A percentile compares a stretch with the other conserved stretches of the same genome.
Conservation (phyloP, 2,113 vertebrate genomes). For the Clarias batrachus region DNA sequence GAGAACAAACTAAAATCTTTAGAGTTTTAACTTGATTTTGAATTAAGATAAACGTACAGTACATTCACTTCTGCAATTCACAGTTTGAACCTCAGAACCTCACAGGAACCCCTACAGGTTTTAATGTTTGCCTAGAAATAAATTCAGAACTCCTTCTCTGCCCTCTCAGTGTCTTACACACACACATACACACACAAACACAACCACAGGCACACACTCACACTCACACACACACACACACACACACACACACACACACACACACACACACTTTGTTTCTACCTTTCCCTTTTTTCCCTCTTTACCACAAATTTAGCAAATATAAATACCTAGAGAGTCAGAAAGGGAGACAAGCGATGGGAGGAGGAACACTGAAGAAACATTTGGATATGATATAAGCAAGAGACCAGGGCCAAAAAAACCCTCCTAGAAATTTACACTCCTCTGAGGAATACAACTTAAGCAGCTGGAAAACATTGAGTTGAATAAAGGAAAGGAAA, state of each 20-base stretch:
- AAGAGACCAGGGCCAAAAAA: conserved; percentile 44
- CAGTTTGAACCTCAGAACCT: neutral
- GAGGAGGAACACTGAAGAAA: conserved; percentile 32
- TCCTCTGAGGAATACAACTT: conserved; percentile 43
- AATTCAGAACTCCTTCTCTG: conserved; percentile 26
- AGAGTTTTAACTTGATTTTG: conserved; percentile 20
- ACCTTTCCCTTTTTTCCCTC: neutral
- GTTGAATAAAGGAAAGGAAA: conserved; percentile 17
- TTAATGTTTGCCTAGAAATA: conserved; percentile 29
- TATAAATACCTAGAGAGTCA: conserved; percentile 30
- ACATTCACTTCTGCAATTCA: neutral
- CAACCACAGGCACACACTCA: conserved; percentile 12
- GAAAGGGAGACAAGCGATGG: neutral
- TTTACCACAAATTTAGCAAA: conserved; percentile 55
- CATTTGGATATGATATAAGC: conserved; percentile 50
- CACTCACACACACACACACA: neutral
- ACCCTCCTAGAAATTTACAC: conserved; percentile 43
- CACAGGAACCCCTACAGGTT: conserved; percentile 23
- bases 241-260: neutral
- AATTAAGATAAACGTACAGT: conserved; percentile 18
- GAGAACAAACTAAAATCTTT: neutral
- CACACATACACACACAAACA: conserved; percentile 17
- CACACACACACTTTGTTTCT: neutral
- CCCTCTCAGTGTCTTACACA: neutral
- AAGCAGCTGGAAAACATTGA: conserved; percentile 53